Evolutionary conservation across 1,140 invertebrate species (phyloP).

Genomic region (Drosophila truncata): DNA sequence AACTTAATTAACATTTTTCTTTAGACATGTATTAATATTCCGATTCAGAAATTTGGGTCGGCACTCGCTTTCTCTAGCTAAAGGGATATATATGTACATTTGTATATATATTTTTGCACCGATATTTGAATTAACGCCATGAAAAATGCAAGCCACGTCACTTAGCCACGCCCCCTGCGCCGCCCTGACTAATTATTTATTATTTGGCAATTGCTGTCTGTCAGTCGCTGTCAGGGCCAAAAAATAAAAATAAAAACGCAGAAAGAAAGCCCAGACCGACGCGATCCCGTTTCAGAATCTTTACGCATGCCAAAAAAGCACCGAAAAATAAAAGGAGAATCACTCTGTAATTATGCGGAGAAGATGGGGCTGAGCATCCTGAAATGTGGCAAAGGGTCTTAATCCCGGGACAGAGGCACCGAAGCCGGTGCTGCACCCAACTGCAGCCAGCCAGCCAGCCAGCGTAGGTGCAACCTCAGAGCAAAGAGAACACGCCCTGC

Average conservation of each 20-base stretch:
- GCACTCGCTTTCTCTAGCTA: conserved; percentile 64
- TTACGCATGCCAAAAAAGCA: conserved; percentile 70
- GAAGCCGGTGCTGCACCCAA: conserved; percentile 29
- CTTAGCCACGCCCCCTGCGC: conserved; percentile 61
- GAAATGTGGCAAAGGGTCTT: conserved; percentile 66
- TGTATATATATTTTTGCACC: conserved; percentile 7
- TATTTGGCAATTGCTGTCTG: conserved; percentile 84
- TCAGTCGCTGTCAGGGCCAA: conserved; percentile 74
- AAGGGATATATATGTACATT: not conserved
- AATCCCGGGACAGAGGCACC: conserved; percentile 47
- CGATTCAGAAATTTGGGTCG: conserved; percentile 56
- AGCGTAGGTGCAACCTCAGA: conserved; percentile 79
- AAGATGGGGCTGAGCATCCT: conserved; percentile 48
- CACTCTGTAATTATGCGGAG: conserved; percentile 70
- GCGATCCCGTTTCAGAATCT: conserved; percentile 74
- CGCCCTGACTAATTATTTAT: conserved; percentile 79
- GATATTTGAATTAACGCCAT: conserved; percentile 79
- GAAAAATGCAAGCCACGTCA: conserved; percentile 73
- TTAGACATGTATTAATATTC: conserved; percentile 23
- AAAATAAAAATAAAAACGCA: conserved; percentile 23
- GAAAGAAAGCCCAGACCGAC: conserved; percentile 42
- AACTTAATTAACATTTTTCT: conserved; percentile 41
- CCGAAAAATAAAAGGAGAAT: conserved; percentile 39
- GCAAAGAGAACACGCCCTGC: conserved; percentile 77
- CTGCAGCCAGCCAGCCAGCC: conserved; percentile 44